Evolutionary conservation across 2,888 invertebrate species (phyloP), one percentile per base, ranked within the genome.

Genomic region (Sphecodes monilicornis): DNA sequence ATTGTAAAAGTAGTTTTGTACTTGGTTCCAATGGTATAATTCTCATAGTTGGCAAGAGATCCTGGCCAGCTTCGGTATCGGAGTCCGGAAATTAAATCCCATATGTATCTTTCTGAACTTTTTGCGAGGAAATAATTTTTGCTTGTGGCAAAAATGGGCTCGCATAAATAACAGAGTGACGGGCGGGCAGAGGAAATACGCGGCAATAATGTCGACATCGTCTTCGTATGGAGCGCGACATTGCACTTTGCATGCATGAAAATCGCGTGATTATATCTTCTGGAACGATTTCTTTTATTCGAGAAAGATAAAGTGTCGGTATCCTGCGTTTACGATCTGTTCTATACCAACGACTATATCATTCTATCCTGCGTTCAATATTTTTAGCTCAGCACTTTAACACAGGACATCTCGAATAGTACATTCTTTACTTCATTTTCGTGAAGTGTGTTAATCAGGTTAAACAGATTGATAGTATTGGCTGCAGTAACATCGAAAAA

Each of bases 51-150:
- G 76, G 26, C 76, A 54, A 60, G 54, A 29, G 60, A 60, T 76
- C 26, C 69, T 54, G 76, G 82, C 76, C 57, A 80, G 68, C 70
- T 29, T 32, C 43, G 80, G 80, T 81, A 85, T 78, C 86, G 85
- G 72, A 82, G 80, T 69, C 88, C 90, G 91, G 91, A 91, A 91
- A 91, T 91, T 91, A 90, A 91, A 91, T 90, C 88, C 91, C 86
- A 76, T 80, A 84, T 79, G 85, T 86, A 86, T 81, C 82, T 80
- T 73, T 80, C 87, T 80, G 81, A 81, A 69, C 81, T 85, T 76
- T 83, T 86, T 69, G 78, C 78, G 78, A 46, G 64, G 74, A 68
- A 85, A 79, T 79, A 85, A 86, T 85, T 85, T 79, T 75, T 69
- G 16, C 50, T 50, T 26, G 10, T 26, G 73, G 70, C 43, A 54